Percentiles rank a stretch among this genome's conserved stretches.
phyloP scores from a whole-genome alignment of 2,888 invertebrate genomes.

The Drosophila picticornis region DNA sequence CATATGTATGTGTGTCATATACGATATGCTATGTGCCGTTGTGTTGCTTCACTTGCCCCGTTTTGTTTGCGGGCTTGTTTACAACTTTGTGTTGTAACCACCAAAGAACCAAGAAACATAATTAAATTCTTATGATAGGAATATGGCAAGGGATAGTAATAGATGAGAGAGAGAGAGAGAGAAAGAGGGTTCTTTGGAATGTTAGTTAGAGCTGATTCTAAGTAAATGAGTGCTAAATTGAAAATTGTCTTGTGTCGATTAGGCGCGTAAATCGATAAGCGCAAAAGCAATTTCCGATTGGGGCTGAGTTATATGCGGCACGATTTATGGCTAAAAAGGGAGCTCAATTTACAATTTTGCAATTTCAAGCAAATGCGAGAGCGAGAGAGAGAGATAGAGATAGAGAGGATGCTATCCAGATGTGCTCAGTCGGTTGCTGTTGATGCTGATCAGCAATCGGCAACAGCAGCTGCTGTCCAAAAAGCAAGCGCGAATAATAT shows the following conservation, averaged over 20 bases:
- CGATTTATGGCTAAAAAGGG: slow-evolving; percentile 69
- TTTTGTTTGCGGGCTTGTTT: slow-evolving; percentile 39
- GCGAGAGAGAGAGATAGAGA: slow-evolving; percentile 19
- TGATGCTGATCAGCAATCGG: slow-evolving; percentile 61
- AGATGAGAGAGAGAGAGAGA: background rate
- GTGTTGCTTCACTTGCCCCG: slow-evolving; percentile 17
- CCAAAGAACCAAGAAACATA: slow-evolving; percentile 15
- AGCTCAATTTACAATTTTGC: slow-evolving; percentile 64
- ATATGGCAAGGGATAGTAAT: background rate
- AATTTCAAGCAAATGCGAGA: slow-evolving; percentile 34
- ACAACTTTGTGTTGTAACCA: slow-evolving; percentile 12
- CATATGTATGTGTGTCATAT: slow-evolving; percentile 11
- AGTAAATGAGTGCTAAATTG: slow-evolving; percentile 70
- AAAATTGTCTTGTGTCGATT: slow-evolving; percentile 72
- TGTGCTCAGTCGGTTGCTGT: slow-evolving; percentile 23
- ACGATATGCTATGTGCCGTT: slow-evolving; percentile 6
- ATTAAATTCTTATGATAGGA: slow-evolving; percentile 40
- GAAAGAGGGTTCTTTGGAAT: slow-evolving; percentile 7
- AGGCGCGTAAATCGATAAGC: slow-evolving; percentile 77
- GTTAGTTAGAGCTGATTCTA: slow-evolving; percentile 19
- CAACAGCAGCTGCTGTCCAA: slow-evolving; percentile 57
- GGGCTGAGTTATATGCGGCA: slow-evolving; percentile 73
- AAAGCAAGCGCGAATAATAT: slow-evolving; percentile 76
- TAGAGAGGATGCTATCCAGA: slow-evolving; percentile 23
- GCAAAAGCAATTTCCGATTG: slow-evolving; percentile 79